These are phyloP conservation scores for Xiphydria camelus DNA, from an alignment of 2,888 invertebrate species.

Conservation along the genomic window DNA sequence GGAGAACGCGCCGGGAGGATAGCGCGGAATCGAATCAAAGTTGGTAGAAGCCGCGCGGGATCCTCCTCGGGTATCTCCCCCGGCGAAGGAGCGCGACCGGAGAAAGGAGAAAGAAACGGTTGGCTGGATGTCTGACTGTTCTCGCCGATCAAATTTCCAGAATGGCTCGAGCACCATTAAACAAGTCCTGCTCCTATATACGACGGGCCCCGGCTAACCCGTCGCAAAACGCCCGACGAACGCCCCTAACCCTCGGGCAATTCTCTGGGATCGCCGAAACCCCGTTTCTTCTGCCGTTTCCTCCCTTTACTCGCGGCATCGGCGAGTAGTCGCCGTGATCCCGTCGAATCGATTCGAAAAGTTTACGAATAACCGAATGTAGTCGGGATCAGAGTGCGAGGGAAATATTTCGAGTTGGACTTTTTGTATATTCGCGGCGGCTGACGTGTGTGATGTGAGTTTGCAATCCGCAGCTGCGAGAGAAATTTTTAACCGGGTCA, in stretches of 20 bases:
- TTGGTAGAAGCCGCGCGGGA: constrained; percentile 43
- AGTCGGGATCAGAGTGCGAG: too few species aligned
- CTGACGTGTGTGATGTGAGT: too few species aligned
- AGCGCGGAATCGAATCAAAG: constrained; percentile 48
- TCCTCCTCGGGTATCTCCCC: too few species aligned
- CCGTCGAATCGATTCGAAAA: not conserved
- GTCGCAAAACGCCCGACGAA: constrained; percentile 37
- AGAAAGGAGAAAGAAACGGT: constrained; percentile 24
- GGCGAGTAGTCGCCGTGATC: too few species aligned
- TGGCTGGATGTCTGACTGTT: constrained; percentile 39
- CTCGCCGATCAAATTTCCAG: constrained; percentile 50
- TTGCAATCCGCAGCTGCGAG: too few species aligned
- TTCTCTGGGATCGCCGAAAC: too few species aligned
- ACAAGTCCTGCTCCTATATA: constrained; percentile 37
- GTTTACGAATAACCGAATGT: too few species aligned
- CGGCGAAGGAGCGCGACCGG: constrained; percentile 14
- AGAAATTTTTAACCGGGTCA: too few species aligned
- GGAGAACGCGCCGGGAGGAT: constrained; percentile 16
- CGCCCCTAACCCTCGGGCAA: constrained; percentile 22
- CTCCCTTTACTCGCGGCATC: too few species aligned
- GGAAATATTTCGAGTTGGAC: too few species aligned
- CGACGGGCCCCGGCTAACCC: constrained; percentile 30
- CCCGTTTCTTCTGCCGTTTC: too few species aligned
- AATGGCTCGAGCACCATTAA: constrained; percentile 49
- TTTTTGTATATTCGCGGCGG: too few species aligned